Evolutionary conservation across 2,888 invertebrate genomes (phyloP).

Genomic region (Cataglyphis cursor): DNA sequence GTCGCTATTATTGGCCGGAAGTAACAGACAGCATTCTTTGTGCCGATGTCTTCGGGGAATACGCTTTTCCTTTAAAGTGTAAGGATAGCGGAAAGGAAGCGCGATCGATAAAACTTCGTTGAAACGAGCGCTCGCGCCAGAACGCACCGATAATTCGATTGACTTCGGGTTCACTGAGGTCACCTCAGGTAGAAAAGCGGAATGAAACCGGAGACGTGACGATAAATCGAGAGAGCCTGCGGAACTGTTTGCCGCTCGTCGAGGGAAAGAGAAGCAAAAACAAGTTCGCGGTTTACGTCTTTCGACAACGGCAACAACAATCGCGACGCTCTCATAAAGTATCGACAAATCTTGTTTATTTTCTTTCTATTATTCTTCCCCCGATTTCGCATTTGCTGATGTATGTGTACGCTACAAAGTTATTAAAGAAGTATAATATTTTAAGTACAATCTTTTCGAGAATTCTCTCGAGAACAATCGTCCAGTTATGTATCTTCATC

Average conservation of each 20-base stretch:
- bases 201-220: slow-evolving; percentile 62
- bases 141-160: slow-evolving; percentile 75
- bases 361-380: neutral
- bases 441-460: neutral
- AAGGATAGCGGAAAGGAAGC: slow-evolving; percentile 61
- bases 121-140: slow-evolving; percentile 72
- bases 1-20: slow-evolving; percentile 50
- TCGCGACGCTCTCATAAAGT: slow-evolving; percentile 21
- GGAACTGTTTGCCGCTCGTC: slow-evolving; percentile 54
- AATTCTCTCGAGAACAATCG: neutral
- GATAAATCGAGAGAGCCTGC: slow-evolving; percentile 69
- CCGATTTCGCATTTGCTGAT: neutral
- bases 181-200: slow-evolving; percentile 62
- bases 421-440: slow-evolving; percentile 7
- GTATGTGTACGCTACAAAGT: neutral
- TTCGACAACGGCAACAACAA: slow-evolving; percentile 10
- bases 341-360: slow-evolving; percentile 48
- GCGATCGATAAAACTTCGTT: slow-evolving; percentile 75
- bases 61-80: slow-evolving; percentile 56
- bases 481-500: slow-evolving; percentile 1
- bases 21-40: slow-evolving; percentile 44
- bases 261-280: slow-evolving; percentile 53
- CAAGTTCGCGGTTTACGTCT: slow-evolving; percentile 32
- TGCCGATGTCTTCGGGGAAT: slow-evolving; percentile 32
- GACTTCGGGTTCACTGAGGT: slow-evolving; percentile 69